These are phyloP conservation scores for Cephonodes hylas DNA, from an alignment of 2,888 invertebrate species.

Conservation along the genomic window DNA sequence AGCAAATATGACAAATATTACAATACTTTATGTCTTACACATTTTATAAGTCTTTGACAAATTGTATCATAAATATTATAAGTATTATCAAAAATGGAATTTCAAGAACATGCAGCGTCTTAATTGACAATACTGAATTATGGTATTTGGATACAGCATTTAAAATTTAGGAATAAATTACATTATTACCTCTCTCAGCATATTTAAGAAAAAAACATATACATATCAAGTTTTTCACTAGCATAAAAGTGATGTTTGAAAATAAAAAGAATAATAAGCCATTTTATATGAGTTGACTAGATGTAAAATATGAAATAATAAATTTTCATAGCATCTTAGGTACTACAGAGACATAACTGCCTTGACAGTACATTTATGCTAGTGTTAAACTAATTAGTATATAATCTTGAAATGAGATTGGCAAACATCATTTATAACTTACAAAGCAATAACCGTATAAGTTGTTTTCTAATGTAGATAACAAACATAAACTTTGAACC, in stretches of 20 bases:
- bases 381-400: constrained; percentile 5
- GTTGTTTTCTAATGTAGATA: constrained; percentile 19
- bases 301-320: not conserved
- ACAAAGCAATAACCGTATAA: constrained; percentile 11
- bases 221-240: not conserved
- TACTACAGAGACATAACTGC: not conserved
- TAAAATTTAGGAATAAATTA: not conserved
- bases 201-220: not conserved
- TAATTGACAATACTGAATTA: constrained; percentile 2
- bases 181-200: not conserved
- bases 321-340: not conserved
- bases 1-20: not conserved
- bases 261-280: not conserved
- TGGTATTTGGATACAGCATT: not conserved
- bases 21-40: not conserved
- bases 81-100: not conserved
- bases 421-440: not conserved
- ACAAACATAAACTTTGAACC: constrained; percentile 20
- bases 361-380: constrained; percentile 1
- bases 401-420: not conserved
- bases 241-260: not conserved
- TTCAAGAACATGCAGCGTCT: not conserved
- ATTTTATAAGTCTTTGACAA: not conserved
- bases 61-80: not conserved
- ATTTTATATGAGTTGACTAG: not conserved